Percentiles rank a stretch among this genome's conserved stretches.
Conservation (phyloP, 2,888 invertebrate species). For the Aleiodes alternator region DNA sequence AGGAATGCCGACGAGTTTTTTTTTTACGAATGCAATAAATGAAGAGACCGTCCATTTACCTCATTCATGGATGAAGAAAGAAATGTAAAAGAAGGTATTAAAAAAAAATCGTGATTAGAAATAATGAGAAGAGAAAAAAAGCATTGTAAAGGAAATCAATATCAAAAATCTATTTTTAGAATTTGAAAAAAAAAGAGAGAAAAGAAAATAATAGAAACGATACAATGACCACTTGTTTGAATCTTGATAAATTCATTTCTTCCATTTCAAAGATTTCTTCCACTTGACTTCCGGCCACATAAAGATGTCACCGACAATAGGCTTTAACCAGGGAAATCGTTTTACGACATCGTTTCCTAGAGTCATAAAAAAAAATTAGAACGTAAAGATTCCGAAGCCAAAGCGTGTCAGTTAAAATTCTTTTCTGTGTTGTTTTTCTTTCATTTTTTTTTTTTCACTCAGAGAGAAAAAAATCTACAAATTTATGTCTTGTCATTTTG, state of each 20-base stretch:
- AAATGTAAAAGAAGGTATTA: neutral
- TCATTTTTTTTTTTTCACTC: neutral
- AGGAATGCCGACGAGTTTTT: conserved; percentile 67
- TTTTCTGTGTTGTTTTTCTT: neutral
- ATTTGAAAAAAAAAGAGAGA: neutral
- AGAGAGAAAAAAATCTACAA: neutral
- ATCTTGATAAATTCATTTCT: conserved; percentile 25
- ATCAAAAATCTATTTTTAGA: conserved; percentile 3
- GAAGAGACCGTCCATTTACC: conserved; percentile 29
- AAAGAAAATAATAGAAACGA: conserved; percentile 9
- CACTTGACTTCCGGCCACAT: conserved; percentile 41
- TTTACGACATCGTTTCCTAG: conserved; percentile 42
- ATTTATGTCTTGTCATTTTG: neutral
- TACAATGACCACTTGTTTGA: conserved; percentile 24
- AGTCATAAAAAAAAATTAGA: conserved; percentile 36
- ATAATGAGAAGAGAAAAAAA: neutral
- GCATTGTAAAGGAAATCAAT: neutral
- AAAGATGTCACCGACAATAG: conserved; percentile 40
- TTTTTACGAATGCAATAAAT: conserved; percentile 59
- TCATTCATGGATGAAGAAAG: neutral
- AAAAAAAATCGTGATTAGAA: conserved; percentile 1
- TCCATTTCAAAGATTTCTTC: conserved; percentile 7
- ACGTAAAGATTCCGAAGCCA: neutral
- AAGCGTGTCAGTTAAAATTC: neutral
- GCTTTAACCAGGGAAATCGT: conserved; percentile 35